These are phyloP conservation scores for Troides aeacus DNA, from an alignment of 2,888 invertebrate genomes.

Conservation along the genomic window DNA sequence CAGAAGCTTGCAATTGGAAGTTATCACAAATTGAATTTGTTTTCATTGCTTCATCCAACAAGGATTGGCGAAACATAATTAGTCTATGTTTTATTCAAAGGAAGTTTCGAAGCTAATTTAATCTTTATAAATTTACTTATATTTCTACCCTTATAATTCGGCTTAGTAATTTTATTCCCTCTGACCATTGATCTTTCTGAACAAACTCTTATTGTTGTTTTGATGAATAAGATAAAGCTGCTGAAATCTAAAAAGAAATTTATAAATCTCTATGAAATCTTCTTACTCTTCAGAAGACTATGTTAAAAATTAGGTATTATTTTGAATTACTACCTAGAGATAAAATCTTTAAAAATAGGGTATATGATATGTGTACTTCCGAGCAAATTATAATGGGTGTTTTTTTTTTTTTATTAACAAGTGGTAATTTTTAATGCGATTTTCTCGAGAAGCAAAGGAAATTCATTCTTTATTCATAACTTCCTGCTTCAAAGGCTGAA, in stretches of 20 bases:
- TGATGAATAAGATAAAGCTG: not conserved
- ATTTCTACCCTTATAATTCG: slow-evolving; percentile 8
- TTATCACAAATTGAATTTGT: slow-evolving; percentile 2
- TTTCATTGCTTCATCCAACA: slow-evolving; percentile 3
- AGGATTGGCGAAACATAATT: slow-evolving; percentile 2
- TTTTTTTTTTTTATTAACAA: not conserved
- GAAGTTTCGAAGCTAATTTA: slow-evolving; percentile 3
- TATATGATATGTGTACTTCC: no score
- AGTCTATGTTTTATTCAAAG: slow-evolving; percentile 6
- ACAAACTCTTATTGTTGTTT: not conserved
- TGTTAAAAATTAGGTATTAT: no score
- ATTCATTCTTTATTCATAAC: slow-evolving; percentile 80
- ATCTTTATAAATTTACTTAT: slow-evolving; percentile 3
- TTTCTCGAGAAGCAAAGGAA: slow-evolving; percentile 71
- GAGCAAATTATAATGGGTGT: not conserved
- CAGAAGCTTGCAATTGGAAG: not conserved
- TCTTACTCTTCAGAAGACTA: no score
- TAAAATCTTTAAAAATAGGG: no score
- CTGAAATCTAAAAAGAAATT: not conserved
- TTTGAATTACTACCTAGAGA: no score
- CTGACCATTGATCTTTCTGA: not conserved
- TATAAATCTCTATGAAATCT: no score
- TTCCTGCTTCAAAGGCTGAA: slow-evolving; percentile 75
- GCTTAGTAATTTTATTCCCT: slow-evolving; percentile 7
- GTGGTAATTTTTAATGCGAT: slow-evolving; percentile 70